These are phyloP conservation scores for Panulirus ornatus DNA, from an alignment of 1,140 invertebrate species.

Conservation along the genomic window DNA sequence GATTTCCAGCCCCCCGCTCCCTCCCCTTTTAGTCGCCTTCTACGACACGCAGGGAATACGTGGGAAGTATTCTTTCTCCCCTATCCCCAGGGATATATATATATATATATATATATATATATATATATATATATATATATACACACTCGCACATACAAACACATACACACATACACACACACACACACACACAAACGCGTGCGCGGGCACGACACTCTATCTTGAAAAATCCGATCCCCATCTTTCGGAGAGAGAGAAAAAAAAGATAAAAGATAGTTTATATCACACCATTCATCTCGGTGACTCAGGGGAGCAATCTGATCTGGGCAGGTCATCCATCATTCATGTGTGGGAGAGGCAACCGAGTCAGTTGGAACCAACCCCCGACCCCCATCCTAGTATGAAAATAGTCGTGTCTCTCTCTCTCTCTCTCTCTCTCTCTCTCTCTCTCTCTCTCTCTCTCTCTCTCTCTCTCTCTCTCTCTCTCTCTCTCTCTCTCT, in stretches of 20 bases:
- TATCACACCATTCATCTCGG: not conserved
- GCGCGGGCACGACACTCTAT: not conserved
- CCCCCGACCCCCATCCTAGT: not conserved
- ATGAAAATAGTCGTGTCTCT: not conserved
- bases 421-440: constrained; percentile 1
- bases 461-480: constrained; percentile 25
- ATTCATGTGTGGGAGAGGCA: not conserved
- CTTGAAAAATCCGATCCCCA: not conserved
- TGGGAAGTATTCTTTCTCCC: no score
- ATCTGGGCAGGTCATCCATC: not conserved
- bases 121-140: not conserved
- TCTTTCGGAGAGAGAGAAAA: not conserved
- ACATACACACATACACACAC: no score
- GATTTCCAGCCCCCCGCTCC: no score
- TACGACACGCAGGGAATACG: no score
- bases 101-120: not conserved
- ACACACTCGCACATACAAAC: no score
- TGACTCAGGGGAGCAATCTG: not conserved
- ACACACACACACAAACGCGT: no score
- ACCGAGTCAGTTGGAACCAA: not conserved
- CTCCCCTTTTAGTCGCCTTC: no score
- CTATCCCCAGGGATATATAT: no score
- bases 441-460: constrained; percentile 3
- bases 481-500: constrained; percentile 15
- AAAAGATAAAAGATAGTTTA: not conserved